phyloP scores from a whole-genome alignment of 2,888 invertebrate species.

The Agrotis clavis region DNA sequence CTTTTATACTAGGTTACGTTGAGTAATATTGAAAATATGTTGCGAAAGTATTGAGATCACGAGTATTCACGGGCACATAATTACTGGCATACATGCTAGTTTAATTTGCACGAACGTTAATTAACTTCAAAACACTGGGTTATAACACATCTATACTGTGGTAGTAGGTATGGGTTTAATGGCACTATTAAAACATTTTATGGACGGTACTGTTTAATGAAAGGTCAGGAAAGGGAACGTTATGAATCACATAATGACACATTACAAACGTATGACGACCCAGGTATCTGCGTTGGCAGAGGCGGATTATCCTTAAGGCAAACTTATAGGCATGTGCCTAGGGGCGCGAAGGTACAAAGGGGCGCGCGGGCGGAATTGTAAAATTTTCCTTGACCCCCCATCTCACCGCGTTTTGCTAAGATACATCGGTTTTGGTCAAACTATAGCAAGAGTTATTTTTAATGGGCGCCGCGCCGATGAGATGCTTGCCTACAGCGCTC shows the following conservation, averaged over 20 bases:
- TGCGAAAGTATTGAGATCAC: conserved; percentile 25
- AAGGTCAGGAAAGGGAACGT: not conserved
- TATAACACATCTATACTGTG: not conserved
- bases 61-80: conserved; percentile 19
- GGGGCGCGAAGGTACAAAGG: too few species aligned
- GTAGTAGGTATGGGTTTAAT: conserved; percentile 4
- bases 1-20: too few species aligned
- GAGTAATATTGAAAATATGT: conserved; percentile 33
- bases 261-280: not conserved
- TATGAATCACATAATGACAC: not conserved
- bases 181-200: conserved; percentile 9
- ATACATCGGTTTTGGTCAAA: too few species aligned
- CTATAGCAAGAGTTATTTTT: too few species aligned
- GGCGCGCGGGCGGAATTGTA: too few species aligned
- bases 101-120: conserved; percentile 40
- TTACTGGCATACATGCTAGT: conserved; percentile 25
- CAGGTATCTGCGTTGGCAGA: not conserved
- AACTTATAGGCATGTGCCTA: too few species aligned
- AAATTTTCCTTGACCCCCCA: too few species aligned
- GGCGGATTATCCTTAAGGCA: too few species aligned
- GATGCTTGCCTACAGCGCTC: too few species aligned
- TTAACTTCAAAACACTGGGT: conserved; percentile 28
- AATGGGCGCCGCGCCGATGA: too few species aligned
- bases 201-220: not conserved
- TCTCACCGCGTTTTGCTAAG: too few species aligned